phyloP scores from a whole-genome alignment of 2,797 vertebrate genomes.

The Lepus townsendii region DNA sequence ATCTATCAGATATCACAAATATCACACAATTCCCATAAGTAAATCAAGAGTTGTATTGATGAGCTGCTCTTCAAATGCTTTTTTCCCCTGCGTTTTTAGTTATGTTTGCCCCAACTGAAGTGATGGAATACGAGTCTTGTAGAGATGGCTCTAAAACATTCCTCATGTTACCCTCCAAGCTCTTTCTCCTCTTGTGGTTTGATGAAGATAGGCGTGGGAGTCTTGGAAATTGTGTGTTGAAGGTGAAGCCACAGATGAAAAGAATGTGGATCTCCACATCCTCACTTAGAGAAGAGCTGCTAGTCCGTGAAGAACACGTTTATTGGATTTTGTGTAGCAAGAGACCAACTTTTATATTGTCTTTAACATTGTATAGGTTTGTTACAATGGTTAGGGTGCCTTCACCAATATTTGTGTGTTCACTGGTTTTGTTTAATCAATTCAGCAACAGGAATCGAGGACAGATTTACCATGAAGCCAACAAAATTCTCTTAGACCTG shows the following conservation, averaged over 20 bases:
- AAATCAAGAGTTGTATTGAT: background rate
- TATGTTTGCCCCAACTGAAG: no score
- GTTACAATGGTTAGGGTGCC: background rate
- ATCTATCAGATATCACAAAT: background rate
- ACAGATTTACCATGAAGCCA: no score
- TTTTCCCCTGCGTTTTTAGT: background rate
- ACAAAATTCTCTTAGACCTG: background rate
- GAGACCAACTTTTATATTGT: background rate
- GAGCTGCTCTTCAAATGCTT: background rate
- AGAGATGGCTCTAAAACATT: background rate
- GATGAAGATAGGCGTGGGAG: background rate
- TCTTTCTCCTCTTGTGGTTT: background rate
- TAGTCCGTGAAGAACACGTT: background rate
- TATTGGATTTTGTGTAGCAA: background rate
- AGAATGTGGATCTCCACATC: background rate
- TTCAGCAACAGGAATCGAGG: no score
- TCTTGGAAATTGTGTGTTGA: background rate
- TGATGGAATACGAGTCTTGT: background rate
- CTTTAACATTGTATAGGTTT: background rate
- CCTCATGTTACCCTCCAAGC: background rate
- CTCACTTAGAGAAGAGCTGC: no score
- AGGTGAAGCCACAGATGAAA: background rate
- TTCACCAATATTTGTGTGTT: no score
- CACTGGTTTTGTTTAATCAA: no score
- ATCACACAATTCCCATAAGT: background rate